phyloP scores from a whole-genome alignment of 2,797 vertebrate species.

The Hylomyscus alleni region DNA sequence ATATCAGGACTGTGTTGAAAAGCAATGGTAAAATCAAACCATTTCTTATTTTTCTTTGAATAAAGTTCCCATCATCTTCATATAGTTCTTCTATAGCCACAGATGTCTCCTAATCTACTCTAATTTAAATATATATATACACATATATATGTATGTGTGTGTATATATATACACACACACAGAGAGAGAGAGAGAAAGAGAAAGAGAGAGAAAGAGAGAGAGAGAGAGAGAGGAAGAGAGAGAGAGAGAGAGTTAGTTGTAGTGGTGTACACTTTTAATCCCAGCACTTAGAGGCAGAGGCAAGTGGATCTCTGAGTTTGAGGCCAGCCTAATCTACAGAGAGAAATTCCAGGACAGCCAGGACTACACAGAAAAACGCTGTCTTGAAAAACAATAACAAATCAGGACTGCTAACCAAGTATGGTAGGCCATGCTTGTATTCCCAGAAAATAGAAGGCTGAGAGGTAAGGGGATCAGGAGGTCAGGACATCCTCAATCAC shows the following conservation, averaged over 20 bases:
- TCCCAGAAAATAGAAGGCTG: neutral
- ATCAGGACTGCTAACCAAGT: neutral
- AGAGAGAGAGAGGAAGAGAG: too few species aligned
- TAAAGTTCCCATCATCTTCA: neutral
- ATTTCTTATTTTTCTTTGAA: neutral
- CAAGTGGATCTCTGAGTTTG: neutral
- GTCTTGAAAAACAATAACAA: neutral
- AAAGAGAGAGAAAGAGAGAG: too few species aligned
- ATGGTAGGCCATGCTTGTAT: neutral
- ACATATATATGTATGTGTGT: too few species aligned
- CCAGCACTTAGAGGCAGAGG: neutral
- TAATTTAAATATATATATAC: neutral
- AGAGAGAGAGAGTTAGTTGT: too few species aligned
- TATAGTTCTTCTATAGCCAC: neutral
- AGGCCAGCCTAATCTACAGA: neutral
- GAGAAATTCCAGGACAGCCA: neutral
- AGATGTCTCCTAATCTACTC: neutral
- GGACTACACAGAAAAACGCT: neutral
- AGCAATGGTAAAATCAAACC: neutral
- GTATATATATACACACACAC: too few species aligned
- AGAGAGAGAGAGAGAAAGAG: too few species aligned
- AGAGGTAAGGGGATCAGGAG: neutral
- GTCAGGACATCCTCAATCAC: neutral
- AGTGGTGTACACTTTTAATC: neutral
- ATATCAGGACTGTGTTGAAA: neutral